Evolutionary conservation across 2,113 vertebrate species (phyloP).

Genomic region (Mellivora capensis): DNA sequence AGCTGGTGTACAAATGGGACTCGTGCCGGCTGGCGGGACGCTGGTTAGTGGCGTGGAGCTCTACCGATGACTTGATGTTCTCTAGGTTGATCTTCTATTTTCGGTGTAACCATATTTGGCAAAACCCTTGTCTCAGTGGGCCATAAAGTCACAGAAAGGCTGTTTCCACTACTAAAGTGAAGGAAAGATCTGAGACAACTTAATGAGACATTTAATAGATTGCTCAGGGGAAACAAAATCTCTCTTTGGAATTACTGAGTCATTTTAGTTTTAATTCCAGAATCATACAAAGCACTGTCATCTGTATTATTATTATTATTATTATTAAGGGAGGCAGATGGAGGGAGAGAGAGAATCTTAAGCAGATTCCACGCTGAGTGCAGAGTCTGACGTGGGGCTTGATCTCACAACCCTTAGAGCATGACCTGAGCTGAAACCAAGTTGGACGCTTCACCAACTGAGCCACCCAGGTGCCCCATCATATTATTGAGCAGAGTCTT

Average conservation of each 20-base stretch:
- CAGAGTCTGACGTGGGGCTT: background rate
- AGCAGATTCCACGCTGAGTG: background rate
- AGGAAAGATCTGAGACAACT: slow-evolving; percentile 17
- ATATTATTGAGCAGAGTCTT: slow-evolving; percentile 37
- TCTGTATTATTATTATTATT: background rate
- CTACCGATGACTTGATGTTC: background rate
- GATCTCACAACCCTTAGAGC: background rate
- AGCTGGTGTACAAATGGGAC: background rate
- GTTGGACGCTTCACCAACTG: background rate
- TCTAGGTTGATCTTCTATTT: background rate
- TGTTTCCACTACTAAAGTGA: background rate
- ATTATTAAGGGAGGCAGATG: background rate
- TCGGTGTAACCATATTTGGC: background rate
- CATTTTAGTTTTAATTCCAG: slow-evolving; percentile 47
- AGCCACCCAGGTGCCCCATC: background rate
- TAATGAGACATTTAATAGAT: background rate
- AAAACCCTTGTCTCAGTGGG: background rate
- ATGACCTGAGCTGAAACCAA: background rate
- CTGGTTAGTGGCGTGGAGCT: background rate
- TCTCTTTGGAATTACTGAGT: slow-evolving; percentile 31
- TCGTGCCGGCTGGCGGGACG: background rate
- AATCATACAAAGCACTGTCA: slow-evolving; percentile 31
- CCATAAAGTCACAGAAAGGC: background rate
- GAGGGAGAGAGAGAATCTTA: background rate
- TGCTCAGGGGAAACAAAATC: background rate